Base-by-base conservation (phyloP, 1,140 invertebrate genomes). In the Vanessa tameamea region DNA sequence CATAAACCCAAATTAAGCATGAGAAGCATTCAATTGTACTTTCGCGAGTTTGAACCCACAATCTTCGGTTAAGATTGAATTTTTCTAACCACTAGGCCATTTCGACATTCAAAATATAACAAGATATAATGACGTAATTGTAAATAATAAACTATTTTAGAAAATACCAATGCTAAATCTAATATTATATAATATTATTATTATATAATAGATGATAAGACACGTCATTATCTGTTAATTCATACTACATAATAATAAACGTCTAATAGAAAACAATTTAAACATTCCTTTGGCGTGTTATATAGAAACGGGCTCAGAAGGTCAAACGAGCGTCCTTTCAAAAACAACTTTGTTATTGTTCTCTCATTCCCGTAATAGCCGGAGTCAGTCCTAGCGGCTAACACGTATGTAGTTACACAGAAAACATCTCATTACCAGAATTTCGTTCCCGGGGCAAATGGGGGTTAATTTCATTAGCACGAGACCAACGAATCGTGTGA, bases 401-500 rank as follows among this genome's bases (percentile, higher is more conserved):
- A 87, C 82, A 88, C 82, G 83, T 84, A 69, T 84, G 83, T 89
- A 84, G 84, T 87, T 78, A 86, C 84, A 86, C 82, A 78, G 74
- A 76, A 83, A 89, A 91, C 87, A 88, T 90, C 88, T 90, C 87
- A 90, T 90, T 92, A 92, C 87, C 75, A 81, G 75, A 82, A 73
- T 85, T 84, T 82, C 82, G 78, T 85, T 84, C 83, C 80, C 83
- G 79, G 82, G 78, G 84, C 82, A 84, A 89, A 87, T 87, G 82
- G 86, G 84, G 87, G 89, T 90, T 92, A 92, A 92, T 92, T 92
- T 92, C 88, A 92, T 92, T 92, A 92, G 87, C 79, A 80, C 78
- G 87, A 77, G 81, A 85, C 84, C 90, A 91, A 90, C 90, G 89
- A 92, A 90, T 88, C 90, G 90, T 91, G 87, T 92, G 90, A 92